A percentile compares a stretch with the other conserved stretches of the same genome.
phyloP scores from a whole-genome alignment of 92 coral and sea anemone genomes.

The Paragorgia papillata region DNA sequence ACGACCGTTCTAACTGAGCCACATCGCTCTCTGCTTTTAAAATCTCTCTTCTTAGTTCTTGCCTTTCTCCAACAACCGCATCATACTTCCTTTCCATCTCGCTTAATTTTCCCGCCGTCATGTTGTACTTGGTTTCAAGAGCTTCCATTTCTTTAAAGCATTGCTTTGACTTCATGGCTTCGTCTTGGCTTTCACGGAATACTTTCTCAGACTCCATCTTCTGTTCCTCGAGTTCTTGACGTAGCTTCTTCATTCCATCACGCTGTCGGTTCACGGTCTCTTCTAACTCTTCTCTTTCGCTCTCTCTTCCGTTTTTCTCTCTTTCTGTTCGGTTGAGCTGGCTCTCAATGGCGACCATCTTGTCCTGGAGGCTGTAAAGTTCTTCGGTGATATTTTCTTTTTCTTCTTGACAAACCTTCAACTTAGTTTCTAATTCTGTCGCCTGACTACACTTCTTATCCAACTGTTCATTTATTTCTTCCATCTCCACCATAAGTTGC shows the following conservation, averaged over 20 bases:
- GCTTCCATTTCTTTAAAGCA: slow-evolving; percentile 7
- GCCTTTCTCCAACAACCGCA: slow-evolving; percentile 21
- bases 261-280: background rate
- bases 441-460: slow-evolving; percentile 8
- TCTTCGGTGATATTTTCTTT: slow-evolving; percentile 11
- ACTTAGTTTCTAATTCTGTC: slow-evolving; percentile 3
- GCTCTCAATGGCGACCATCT: slow-evolving; percentile 1
- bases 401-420: slow-evolving; percentile 2
- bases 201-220: slow-evolving; percentile 2
- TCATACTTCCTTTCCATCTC: slow-evolving; percentile 27
- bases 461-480: slow-evolving; percentile 1
- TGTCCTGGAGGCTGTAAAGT: slow-evolving; percentile 8
- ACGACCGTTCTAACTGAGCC: slow-evolving; percentile 21
- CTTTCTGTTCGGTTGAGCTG: slow-evolving; percentile 14
- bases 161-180: slow-evolving; percentile 1
- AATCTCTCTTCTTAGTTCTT: slow-evolving; percentile 20
- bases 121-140: background rate
- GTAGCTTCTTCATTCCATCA: slow-evolving; percentile 4
- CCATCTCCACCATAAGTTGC: slow-evolving; percentile 11
- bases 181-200: slow-evolving; percentile 12
- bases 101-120: slow-evolving; percentile 6
- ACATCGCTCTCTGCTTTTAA: slow-evolving; percentile 16
- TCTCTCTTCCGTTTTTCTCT: background rate
- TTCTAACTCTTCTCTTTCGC: background rate
- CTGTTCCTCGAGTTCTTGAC: slow-evolving; percentile 22